Evolutionary conservation across 2,888 invertebrate genomes (phyloP).

Genomic region (Kryphioiulus occultus): DNA sequence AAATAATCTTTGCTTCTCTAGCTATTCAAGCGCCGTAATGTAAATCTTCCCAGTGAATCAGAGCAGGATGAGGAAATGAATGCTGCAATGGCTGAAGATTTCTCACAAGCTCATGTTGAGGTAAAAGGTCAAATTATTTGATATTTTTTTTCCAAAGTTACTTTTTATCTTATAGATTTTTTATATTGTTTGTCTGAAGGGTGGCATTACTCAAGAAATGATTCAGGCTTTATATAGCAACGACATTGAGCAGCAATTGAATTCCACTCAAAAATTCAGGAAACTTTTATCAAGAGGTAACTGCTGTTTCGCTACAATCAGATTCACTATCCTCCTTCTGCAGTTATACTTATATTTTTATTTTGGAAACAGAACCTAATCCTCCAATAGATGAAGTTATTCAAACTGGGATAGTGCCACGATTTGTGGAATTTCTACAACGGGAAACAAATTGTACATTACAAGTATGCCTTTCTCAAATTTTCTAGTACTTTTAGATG

Average conservation of each 20-base stretch:
- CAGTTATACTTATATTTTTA: background rate
- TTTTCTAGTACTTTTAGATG: background rate
- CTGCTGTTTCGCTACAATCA: conserved; percentile 60
- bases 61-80: conserved; percentile 61
- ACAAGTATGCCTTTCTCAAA: conserved; percentile 61
- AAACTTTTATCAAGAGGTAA: conserved; percentile 81
- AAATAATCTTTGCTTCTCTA: conserved; percentile 54
- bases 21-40: conserved; percentile 90
- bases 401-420: conserved; percentile 90
- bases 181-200: conserved; percentile 56
- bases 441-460: conserved; percentile 82
- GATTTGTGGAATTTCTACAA: conserved; percentile 88
- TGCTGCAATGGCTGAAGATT: conserved; percentile 62
- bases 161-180: background rate
- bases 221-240: conserved; percentile 74
- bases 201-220: conserved; percentile 77
- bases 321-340: background rate
- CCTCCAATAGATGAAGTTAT: conserved; percentile 98
- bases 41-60: conserved; percentile 65
- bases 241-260: conserved; percentile 74
- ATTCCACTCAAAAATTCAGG: conserved; percentile 90
- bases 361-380: conserved; percentile 76
- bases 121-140: background rate
- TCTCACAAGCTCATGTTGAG: conserved; percentile 51
- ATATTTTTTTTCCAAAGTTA: background rate